Percentiles rank a stretch among this genome's conserved stretches.
These are phyloP conservation scores for Beroe ovata DNA, from an alignment of 37 sponge, comb jelly and placozoan species.

Conservation along the genomic window DNA sequence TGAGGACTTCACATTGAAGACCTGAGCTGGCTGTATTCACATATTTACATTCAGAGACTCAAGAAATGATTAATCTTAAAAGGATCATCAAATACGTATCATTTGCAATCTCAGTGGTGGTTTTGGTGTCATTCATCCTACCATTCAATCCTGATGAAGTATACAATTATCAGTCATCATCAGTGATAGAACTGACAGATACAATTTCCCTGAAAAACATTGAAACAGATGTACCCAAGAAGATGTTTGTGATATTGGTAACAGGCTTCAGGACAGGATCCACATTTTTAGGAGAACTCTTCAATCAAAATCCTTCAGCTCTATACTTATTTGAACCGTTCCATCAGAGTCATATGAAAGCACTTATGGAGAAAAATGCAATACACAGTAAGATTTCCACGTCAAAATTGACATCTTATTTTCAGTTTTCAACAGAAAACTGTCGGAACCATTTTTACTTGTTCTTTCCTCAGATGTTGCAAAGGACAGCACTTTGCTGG, in stretches of 20 bases:
- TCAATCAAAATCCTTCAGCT: slow-evolving; percentile 25
- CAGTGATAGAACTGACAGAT: not conserved
- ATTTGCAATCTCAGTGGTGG: not conserved
- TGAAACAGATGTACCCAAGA: not conserved
- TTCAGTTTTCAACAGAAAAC: no score
- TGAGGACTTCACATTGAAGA: no score
- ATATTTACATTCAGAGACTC: no score
- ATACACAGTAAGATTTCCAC: slow-evolving; percentile 14
- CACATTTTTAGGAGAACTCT: slow-evolving; percentile 61
- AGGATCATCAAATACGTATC: not conserved
- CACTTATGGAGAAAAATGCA: not conserved
- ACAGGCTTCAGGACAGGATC: slow-evolving; percentile 64
- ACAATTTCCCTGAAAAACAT: not conserved
- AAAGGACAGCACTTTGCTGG: not conserved
- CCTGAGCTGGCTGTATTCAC: no score
- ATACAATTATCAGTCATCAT: not conserved
- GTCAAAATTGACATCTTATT: no score
- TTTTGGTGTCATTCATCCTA: slow-evolving; percentile 11
- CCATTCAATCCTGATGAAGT: slow-evolving; percentile 52
- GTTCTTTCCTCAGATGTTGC: no score
- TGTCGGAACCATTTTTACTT: no score
- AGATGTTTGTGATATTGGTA: slow-evolving; percentile 50
- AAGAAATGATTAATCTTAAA: not conserved
- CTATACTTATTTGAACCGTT: slow-evolving; percentile 60
- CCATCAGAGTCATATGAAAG: slow-evolving; percentile 33